A percentile compares a stretch with the other conserved stretches of the same genome.
phyloP scores from a whole-genome alignment of 2,797 vertebrate species.

The Anabas testudineus region DNA sequence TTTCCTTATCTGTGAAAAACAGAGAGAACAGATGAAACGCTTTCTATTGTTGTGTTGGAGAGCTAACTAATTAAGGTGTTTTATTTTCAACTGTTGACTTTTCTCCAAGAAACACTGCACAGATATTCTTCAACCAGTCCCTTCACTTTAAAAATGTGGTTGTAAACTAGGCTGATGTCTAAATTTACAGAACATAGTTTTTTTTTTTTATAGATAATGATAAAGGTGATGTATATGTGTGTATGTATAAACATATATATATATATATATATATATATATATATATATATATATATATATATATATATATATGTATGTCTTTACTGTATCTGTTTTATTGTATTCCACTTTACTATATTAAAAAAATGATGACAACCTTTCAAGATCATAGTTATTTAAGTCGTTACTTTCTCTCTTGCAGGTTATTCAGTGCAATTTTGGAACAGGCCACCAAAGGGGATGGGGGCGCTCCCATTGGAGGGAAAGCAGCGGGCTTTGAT shows the following conservation, averaged over 20 bases:
- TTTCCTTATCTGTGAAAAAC: constrained; percentile 55
- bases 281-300: constrained; percentile 4
- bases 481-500: constrained; percentile 97
- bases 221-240: not conserved
- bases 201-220: constrained; percentile 1
- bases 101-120: not conserved
- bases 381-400: constrained; percentile 35
- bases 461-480: constrained; percentile 93
- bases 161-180: constrained; percentile 5
- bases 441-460: constrained; percentile 99
- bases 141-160: not conserved
- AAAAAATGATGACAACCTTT: constrained; percentile 15
- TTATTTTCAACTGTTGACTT: constrained; percentile 37
- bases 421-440: constrained; percentile 99
- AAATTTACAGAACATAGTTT: not conserved
- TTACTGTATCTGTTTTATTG: constrained; percentile 9
- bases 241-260: no score
- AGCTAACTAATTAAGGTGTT: constrained; percentile 41
- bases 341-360: constrained; percentile 35
- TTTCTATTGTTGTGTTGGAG: constrained; percentile 38
- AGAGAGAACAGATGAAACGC: constrained; percentile 48
- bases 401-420: constrained; percentile 69
- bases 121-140: constrained; percentile 9
- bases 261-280: constrained; percentile 4
- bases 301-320: constrained; percentile 6